Evolutionary conservation across 2,888 invertebrate genomes (phyloP).

Genomic region (Zaprionus bogoriensis): DNA sequence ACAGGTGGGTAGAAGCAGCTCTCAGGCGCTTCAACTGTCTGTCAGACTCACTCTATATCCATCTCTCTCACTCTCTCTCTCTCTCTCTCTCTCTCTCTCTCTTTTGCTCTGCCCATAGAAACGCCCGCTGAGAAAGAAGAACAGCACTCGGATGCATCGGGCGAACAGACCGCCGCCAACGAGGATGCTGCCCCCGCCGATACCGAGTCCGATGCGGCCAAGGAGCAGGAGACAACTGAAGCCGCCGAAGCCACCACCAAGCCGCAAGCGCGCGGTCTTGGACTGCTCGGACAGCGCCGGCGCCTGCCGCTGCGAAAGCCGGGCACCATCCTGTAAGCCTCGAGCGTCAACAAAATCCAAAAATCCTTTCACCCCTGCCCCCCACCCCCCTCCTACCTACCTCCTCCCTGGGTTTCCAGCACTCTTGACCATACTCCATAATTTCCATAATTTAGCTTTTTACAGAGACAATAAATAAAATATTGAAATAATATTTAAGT

Average conservation of each 20-base stretch:
- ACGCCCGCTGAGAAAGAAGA: constrained; percentile 56
- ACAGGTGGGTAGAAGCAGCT: constrained; percentile 68
- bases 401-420: background rate
- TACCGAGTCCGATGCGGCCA: constrained; percentile 46
- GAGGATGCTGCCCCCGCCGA: constrained; percentile 56
- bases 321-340: constrained; percentile 82
- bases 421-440: too few species aligned
- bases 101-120: too few species aligned
- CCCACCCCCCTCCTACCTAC: background rate
- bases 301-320: constrained; percentile 86
- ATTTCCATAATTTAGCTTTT: too few species aligned
- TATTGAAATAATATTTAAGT: constrained; percentile 69
- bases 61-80: too few species aligned
- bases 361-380: background rate
- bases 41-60: background rate
- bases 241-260: constrained; percentile 84
- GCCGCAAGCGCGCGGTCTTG: constrained; percentile 86
- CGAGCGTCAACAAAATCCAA: constrained; percentile 24
- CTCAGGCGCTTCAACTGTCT: background rate
- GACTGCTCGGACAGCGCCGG: constrained; percentile 88
- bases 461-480: constrained; percentile 68
- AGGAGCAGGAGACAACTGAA: constrained; percentile 77
- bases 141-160: constrained; percentile 40
- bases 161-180: constrained; percentile 52
- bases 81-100: too few species aligned